A percentile compares a stretch with the other conserved stretches of the same genome.
Evolutionary conservation across 2,113 vertebrate species (phyloP).

Genomic region (Atherinomorus stipes): DNA sequence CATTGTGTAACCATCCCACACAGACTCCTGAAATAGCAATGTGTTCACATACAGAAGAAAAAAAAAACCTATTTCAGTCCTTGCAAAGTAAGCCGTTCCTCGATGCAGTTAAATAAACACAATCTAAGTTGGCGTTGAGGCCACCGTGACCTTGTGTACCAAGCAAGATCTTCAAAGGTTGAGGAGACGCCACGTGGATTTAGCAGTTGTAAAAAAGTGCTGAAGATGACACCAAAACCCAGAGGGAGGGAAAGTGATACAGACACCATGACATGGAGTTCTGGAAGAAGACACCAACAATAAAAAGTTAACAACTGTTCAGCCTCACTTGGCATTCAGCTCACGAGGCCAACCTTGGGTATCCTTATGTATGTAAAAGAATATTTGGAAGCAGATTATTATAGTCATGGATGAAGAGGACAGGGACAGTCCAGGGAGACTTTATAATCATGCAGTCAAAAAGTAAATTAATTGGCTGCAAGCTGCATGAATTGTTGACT

Average conservation of each 20-base stretch:
- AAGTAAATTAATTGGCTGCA: too few species aligned
- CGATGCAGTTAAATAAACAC: not conserved
- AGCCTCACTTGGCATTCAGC: not conserved
- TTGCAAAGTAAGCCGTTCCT: constrained; percentile 4
- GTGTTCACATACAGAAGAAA: not conserved
- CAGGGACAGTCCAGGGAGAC: not conserved
- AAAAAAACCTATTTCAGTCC: constrained; percentile 13
- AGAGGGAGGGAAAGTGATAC: constrained; percentile 41
- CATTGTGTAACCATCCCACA: constrained; percentile 36
- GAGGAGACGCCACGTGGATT: constrained; percentile 16
- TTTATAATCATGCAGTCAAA: too few species aligned
- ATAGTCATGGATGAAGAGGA: too few species aligned
- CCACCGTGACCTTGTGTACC: not conserved
- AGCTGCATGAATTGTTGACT: too few species aligned
- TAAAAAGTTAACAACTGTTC: constrained; percentile 47
- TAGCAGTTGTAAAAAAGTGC: constrained; percentile 34
- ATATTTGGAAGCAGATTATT: not conserved
- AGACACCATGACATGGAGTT: constrained; percentile 1
- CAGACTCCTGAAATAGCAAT: not conserved
- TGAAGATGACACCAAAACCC: constrained; percentile 19
- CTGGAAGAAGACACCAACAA: constrained; percentile 31
- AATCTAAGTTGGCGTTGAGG: not conserved
- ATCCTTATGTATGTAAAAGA: not conserved
- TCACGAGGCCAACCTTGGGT: not conserved
- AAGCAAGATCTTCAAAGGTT: constrained; percentile 5